phyloP scores from a whole-genome alignment of 64 coral and sea anemone genomes.

The Montipora foliosa region DNA sequence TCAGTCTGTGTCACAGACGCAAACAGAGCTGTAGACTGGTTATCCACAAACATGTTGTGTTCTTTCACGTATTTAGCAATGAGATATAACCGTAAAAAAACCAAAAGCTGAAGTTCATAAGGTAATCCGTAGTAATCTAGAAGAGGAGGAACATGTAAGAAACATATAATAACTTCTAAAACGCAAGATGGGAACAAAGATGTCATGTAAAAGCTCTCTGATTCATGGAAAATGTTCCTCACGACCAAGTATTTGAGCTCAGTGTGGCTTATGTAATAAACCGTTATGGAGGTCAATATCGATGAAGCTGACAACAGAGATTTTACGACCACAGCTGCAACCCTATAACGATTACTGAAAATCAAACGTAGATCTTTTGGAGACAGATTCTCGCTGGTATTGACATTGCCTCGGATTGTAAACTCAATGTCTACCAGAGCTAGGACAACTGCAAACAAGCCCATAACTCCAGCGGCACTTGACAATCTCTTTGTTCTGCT shows the following conservation, averaged over 20 bases:
- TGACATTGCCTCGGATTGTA: conserved; percentile 15
- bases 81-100: conserved; percentile 88
- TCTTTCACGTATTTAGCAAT: conserved; percentile 88
- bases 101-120: conserved; percentile 89
- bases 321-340: conserved; percentile 69
- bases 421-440: conserved; percentile 81
- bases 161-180: conserved; percentile 65
- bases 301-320: conserved; percentile 69
- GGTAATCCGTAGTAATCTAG: conserved; percentile 65
- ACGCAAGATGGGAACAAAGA: conserved; percentile 74
- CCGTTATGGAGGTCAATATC: conserved; percentile 73
- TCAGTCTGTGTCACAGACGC: conserved; percentile 96
- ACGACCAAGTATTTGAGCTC: conserved; percentile 77
- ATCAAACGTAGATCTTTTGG: conserved; percentile 22
- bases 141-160: conserved; percentile 89
- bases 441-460: conserved; percentile 58
- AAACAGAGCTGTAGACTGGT: conserved; percentile 78
- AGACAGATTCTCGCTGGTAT: conserved; percentile 11
- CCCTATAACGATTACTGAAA: conserved; percentile 26
- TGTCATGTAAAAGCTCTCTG: conserved; percentile 76
- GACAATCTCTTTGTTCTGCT: conserved; percentile 70
- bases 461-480: conserved; percentile 58
- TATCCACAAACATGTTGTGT: conserved; percentile 89
- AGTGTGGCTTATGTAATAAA: conserved; percentile 82
- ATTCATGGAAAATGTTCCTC: conserved; percentile 82